Base-by-base conservation (phyloP, 2,113 vertebrate genomes). In the Channa argus region DNA sequence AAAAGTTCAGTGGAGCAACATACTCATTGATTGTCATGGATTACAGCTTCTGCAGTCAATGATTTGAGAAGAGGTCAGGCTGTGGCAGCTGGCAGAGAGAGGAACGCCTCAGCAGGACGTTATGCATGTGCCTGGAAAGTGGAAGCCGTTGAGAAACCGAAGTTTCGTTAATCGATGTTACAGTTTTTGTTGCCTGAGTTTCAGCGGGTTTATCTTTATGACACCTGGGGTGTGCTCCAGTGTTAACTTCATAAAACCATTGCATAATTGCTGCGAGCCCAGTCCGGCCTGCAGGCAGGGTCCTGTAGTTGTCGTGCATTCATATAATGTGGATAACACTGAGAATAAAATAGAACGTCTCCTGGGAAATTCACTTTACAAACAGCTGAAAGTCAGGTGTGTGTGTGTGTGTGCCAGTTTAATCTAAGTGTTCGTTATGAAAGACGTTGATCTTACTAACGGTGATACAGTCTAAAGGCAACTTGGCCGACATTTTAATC, bases 151-250 rank as follows among this genome's bases (percentile, higher is more conserved):
- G 4, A 62, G 63, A 66, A 84, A 74, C 43, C 10, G 44, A 43
- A 37, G 9, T 62, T 73, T 60, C 50, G 64, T 61, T 55, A 81
- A 83, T 54, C 54, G 47, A 80, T 82, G 81, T 82, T 84, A 77
- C 59, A 80, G 64, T 63, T 66, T 84, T 54, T 52, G 65, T 86
- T 81, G 78, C 82, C 63, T 64, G 88, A 78, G 74, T 85, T 87
- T 80, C 79, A 37, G 56, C 13, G 69, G 63, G 80, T 88, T 92
- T 94, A 93, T 93, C 92, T 94, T 94, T 94, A 94, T 74, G 83
- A 77, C 89, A 64, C 11, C 56, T 11, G 24, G 89, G 90, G 84
- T 38, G 88, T 90, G 87, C 68, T 75, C 47, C 1, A 34, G 47
- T 76, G 46, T 12, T 24, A 63, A 65, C 77, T 89, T 90, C 82